A percentile compares a stretch with the other conserved stretches of the same genome.
Evolutionary conservation across 2,797 vertebrate genomes (phyloP).

Genomic region (Clarias fuscus): DNA sequence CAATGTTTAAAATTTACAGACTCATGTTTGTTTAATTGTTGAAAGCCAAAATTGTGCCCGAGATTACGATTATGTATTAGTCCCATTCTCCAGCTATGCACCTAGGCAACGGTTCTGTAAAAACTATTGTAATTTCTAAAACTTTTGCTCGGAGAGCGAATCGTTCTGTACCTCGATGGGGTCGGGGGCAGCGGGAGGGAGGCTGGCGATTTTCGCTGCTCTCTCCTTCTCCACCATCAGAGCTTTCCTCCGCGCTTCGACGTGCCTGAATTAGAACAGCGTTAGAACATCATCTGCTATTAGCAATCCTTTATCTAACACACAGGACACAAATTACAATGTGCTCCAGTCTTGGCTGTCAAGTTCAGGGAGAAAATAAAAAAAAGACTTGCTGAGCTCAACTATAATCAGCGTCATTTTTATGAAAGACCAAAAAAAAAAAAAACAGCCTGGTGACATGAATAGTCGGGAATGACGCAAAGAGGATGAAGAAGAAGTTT

Average conservation of each 20-base stretch:
- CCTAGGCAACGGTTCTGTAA: too few species aligned
- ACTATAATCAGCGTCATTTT: neutral
- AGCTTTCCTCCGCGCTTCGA: conserved; percentile 80
- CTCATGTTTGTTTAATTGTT: too few species aligned
- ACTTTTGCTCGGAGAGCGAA: neutral
- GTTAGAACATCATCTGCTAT: neutral
- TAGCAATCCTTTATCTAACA: neutral
- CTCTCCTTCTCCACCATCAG: conserved; percentile 85
- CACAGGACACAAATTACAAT: neutral
- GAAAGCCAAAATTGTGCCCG: too few species aligned
- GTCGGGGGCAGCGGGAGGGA: conserved; percentile 77
- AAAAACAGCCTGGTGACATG: neutral
- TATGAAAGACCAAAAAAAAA: too few species aligned
- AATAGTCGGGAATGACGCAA: neutral
- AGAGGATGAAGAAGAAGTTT: neutral
- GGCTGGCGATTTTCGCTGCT: conserved; percentile 81
- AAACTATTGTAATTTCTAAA: too few species aligned
- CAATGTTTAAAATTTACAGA: too few species aligned
- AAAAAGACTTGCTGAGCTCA: neutral
- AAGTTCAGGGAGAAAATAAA: neutral
- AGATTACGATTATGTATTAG: too few species aligned
- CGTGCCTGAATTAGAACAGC: conserved; percentile 58
- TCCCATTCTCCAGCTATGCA: too few species aligned
- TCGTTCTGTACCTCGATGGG: conserved; percentile 74
- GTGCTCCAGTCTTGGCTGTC: neutral